Conservation (phyloP, 2,113 vertebrate species). For the Colaptes auratus region DNA sequence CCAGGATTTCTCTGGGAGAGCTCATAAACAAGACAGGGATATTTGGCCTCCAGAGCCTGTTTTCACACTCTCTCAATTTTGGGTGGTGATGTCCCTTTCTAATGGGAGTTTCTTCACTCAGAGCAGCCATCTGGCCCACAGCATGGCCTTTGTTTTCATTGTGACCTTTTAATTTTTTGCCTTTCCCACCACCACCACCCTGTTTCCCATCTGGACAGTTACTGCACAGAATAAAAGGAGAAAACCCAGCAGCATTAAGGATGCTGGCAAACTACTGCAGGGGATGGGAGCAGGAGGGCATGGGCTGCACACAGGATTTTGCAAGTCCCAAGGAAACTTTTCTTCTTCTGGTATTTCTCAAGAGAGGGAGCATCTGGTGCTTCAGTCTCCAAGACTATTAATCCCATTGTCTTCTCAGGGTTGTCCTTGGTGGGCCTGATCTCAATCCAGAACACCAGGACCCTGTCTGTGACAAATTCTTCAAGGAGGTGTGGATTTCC, state of each 20-base stretch:
- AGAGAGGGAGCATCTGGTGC: neutral
- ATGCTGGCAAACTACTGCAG: conserved; percentile 11
- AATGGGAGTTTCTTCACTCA: conserved; percentile 19
- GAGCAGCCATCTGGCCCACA: conserved; percentile 43
- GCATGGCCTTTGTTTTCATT: neutral
- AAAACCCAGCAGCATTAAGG: neutral
- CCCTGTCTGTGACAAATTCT: conserved; percentile 93
- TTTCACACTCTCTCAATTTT: conserved; percentile 15
- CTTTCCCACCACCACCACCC: rapidly evolving
- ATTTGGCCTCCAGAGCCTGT: neutral
- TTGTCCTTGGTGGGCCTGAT: conserved; percentile 85
- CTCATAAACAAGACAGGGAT: neutral
- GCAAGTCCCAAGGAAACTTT: neutral
- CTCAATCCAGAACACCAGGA: conserved; percentile 85
- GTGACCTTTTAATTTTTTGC: neutral
- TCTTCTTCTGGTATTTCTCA: neutral
- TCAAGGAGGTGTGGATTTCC: conserved; percentile 94
- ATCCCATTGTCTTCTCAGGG: conserved; percentile 71
- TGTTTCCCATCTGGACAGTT: conserved; percentile 60
- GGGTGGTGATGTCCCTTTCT: neutral
- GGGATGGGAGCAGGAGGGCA: neutral
- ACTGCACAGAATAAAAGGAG: neutral
- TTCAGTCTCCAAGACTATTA: neutral
- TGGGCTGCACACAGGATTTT: neutral
- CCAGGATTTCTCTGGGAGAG: neutral